phyloP scores from a whole-genome alignment of 2,113 vertebrate genomes.

The Nematolebias whitei region DNA sequence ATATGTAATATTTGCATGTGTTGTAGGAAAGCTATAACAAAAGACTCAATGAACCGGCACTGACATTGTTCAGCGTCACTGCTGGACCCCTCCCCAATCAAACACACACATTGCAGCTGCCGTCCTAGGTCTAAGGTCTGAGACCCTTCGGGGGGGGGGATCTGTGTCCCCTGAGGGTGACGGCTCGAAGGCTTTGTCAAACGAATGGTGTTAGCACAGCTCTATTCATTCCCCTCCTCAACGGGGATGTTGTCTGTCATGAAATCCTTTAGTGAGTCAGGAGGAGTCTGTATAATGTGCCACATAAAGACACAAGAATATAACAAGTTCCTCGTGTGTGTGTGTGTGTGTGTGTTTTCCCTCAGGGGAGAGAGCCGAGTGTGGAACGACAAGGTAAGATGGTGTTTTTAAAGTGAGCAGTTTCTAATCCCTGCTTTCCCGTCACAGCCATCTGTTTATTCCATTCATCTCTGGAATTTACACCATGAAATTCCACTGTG shows the following conservation, averaged over 20 bases:
- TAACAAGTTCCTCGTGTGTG: constrained; percentile 50
- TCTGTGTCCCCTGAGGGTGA: constrained; percentile 49
- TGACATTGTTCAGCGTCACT: constrained; percentile 67
- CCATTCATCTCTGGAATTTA: neutral
- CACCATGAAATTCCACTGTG: neutral
- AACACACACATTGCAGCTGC: constrained; percentile 32
- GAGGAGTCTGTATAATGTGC: constrained; percentile 42
- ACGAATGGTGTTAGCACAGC: constrained; percentile 49
- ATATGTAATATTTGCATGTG: constrained; percentile 21
- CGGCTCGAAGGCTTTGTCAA: constrained; percentile 62
- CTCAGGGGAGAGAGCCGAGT: constrained; percentile 94
- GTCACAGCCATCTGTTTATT: constrained; percentile 13
- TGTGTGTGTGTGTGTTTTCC: constrained; percentile 17
- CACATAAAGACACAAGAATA: constrained; percentile 44
- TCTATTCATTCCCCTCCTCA: constrained; percentile 67
- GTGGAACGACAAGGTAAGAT: constrained; percentile 95
- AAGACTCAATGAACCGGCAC: constrained; percentile 66
- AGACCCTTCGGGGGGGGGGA: constrained; percentile 51
- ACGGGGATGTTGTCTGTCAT: constrained; percentile 61
- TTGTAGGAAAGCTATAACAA: constrained; percentile 58
- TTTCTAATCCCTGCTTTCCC: constrained; percentile 19
- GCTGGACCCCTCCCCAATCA: constrained; percentile 45
- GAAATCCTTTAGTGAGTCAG: constrained; percentile 29
- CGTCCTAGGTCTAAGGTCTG: too few relatives aligned
- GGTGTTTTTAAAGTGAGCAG: constrained; percentile 11